Base-by-base conservation (phyloP, 2,888 invertebrate genomes). In the Hoplodrina ambigua region DNA sequence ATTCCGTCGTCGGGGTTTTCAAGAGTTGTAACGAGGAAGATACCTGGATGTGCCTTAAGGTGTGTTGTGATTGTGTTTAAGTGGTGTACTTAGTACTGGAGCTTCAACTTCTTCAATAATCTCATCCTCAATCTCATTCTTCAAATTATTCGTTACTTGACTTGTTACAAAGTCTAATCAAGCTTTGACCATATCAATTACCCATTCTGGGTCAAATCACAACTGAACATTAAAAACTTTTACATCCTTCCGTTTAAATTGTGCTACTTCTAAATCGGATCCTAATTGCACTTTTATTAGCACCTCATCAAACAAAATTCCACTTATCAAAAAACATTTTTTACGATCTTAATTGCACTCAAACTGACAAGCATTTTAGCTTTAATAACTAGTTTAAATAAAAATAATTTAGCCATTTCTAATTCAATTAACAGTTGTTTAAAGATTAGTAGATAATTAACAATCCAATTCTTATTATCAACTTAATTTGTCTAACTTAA, bases 1-100 rank as follows among this genome's bases (percentile, higher is more conserved):
- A 96, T 60, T 97, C 97, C 54, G 97, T 97, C 61, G 92, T 97
- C 76, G 96, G 96, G 82, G 97, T 97, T 85, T 96, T 98, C 85
- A 97, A 97, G 91, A 97, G 97, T 86, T 98, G 98, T 92, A 97
- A 97, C 62, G 97, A 97, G 76, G 96, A 96, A 87, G 97, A 97
- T 84, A 94, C 97, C 89, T 95, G 97, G 77, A 94, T 97, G 92
- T 98, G 98, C 89, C 92, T 98, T 81, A 98, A 98, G 97, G 98
- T 98, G 96, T 96, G 95, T 93, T 87, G 91, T 90, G 89, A 69
- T 85, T 61, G 84, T 89, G 89, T 85, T 71, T 84, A 75, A 80
- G 87, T 90, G 89, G 11, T 62, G 25, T 67, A 59, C 20, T 46
- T 44, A 64, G 41, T 44, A 63, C 30, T 65, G 54, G 10, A 60